Evolutionary conservation across 1,140 invertebrate species (phyloP).

Genomic region (Lamellibrachia luymesi): DNA sequence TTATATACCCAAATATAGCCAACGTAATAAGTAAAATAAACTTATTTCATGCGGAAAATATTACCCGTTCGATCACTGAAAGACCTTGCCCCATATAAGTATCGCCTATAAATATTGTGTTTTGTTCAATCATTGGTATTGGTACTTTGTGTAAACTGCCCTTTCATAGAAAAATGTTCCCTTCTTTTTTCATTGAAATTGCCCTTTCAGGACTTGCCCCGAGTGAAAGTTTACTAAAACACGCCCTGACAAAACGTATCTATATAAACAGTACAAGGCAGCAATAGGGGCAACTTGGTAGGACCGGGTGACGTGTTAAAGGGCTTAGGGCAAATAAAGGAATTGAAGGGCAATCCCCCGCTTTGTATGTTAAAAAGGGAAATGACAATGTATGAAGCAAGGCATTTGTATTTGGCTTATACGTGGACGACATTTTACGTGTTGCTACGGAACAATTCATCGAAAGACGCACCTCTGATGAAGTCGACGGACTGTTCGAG

Average conservation of each 20-base stretch:
- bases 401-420: not conserved
- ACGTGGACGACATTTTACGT: not conserved
- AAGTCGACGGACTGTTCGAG: constrained; percentile 95
- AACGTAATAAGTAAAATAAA: no score
- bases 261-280: not conserved
- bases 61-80: no score
- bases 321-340: not conserved
- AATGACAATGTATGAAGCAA: not conserved
- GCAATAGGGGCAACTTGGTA: not conserved
- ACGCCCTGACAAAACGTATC: not conserved
- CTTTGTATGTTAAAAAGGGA: not conserved
- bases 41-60: no score
- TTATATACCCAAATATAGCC: no score
- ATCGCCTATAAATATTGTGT: no score
- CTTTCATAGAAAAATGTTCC: no score
- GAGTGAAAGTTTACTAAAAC: not conserved
- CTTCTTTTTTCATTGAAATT: not conserved
- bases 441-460: not conserved
- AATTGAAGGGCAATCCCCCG: not conserved
- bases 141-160: no score
- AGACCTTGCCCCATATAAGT: no score
- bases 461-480: constrained; percentile 77
- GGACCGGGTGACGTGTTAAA: not conserved
- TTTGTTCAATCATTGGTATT: no score
- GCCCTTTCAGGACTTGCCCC: not conserved